Conservation (phyloP, 2,797 vertebrate genomes). For the Acanthiza pusilla region DNA sequence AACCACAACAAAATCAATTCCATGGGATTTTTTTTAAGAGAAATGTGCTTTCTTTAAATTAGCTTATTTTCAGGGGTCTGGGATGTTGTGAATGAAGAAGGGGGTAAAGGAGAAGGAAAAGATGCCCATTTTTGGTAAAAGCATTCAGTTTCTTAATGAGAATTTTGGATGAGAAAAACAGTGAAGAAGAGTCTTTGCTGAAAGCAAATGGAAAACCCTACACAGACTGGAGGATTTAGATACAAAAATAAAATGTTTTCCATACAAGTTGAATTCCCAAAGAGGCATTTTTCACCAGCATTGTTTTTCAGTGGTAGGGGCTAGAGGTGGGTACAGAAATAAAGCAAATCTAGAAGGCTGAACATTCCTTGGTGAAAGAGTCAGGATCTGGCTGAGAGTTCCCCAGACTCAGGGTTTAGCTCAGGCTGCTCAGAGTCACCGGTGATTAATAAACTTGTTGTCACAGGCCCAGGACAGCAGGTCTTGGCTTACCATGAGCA, state of each 20-base stretch:
- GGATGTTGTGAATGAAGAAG: background rate
- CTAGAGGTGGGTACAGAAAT: background rate
- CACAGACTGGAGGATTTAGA: background rate
- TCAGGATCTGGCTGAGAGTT: background rate
- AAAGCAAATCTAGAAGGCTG: background rate
- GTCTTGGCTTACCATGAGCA: background rate
- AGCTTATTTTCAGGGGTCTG: background rate
- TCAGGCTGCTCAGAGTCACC: background rate
- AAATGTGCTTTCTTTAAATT: constrained; percentile 18
- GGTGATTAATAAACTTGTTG: background rate
- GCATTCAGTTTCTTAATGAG: constrained; percentile 17
- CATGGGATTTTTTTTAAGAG: background rate
- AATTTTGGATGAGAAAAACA: constrained; percentile 20
- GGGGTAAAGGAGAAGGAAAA: constrained; percentile 29
- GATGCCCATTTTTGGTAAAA: constrained; percentile 56
- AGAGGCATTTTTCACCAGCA: constrained; percentile 24
- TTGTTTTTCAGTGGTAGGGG: background rate
- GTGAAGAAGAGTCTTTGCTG: constrained; percentile 10
- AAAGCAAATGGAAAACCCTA: constrained; percentile 36
- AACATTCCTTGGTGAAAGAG: background rate
- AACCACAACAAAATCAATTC: constrained; percentile 44
- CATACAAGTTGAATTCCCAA: constrained; percentile 10
- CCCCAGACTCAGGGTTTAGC: background rate
- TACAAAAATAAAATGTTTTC: constrained; percentile 30
- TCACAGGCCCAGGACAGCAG: background rate